Percentiles rank a stretch among this genome's conserved stretches.
These are phyloP conservation scores for Hyperoodon ampullatus DNA, from an alignment of 2,113 vertebrate species.

Conservation along the genomic window DNA sequence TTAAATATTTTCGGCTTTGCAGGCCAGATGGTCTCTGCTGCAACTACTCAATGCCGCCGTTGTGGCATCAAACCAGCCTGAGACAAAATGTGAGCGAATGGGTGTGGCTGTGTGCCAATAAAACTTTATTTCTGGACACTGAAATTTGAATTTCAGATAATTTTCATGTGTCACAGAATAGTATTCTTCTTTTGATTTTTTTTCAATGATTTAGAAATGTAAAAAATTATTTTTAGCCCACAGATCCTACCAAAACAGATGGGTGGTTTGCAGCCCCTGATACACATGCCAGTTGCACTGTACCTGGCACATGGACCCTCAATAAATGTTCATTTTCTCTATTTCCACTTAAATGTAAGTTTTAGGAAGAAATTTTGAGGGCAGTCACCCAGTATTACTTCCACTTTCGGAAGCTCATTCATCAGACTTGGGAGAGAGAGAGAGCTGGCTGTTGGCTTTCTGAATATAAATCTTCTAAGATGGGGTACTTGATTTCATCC, in stretches of 20 bases:
- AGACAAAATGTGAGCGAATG: neutral
- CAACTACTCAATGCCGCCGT: neutral
- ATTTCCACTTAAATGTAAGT: neutral
- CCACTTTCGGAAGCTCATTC: neutral
- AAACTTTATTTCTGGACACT: neutral
- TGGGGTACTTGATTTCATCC: neutral
- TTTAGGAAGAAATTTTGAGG: neutral
- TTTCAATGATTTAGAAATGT: neutral
- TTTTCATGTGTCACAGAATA: neutral
- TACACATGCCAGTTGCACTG: rapidly evolving
- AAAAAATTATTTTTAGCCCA: neutral
- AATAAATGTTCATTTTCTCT: neutral
- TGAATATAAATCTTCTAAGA: neutral
- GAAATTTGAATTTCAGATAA: neutral
- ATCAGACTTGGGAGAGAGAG: neutral
- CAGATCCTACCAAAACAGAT: neutral
- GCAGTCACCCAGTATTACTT: neutral
- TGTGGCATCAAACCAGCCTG: neutral
- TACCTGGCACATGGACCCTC: neutral
- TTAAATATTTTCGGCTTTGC: neutral
- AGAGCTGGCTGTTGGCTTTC: neutral
- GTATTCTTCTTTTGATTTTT: neutral
- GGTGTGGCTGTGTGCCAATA: neutral
- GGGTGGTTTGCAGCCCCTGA: neutral
- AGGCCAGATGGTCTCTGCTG: neutral